Percentiles rank a stretch among this genome's conserved stretches.
These are phyloP conservation scores for Malurus cyaneus DNA, from an alignment of 2,113 vertebrate genomes.

Conservation along the genomic window DNA sequence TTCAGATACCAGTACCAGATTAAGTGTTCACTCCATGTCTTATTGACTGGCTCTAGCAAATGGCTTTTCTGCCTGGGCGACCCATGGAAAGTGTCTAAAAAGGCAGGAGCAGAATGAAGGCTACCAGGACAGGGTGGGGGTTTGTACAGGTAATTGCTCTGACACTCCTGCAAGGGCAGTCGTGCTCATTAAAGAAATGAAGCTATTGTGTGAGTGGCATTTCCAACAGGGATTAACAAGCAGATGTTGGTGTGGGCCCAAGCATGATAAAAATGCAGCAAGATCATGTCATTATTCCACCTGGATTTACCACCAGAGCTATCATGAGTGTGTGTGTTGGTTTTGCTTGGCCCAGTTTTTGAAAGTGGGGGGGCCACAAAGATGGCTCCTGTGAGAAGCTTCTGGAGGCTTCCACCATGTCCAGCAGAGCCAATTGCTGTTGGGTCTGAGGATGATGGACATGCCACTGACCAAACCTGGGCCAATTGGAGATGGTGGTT, in stretches of 20 bases:
- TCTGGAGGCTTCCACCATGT: no score
- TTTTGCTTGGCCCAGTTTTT: no score
- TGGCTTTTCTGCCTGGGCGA: neutral
- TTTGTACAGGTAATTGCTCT: neutral
- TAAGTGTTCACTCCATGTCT: neutral
- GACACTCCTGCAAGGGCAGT: neutral
- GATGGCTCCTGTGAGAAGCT: no score
- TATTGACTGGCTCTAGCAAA: neutral
- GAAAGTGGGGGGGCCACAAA: no score
- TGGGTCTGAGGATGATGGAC: no score
- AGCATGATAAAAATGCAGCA: rapidly evolving
- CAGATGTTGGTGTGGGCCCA: neutral
- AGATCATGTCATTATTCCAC: neutral
- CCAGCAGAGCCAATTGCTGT: no score
- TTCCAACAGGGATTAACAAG: neutral
- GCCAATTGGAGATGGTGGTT: no score
- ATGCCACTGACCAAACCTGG: no score
- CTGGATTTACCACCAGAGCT: neutral
- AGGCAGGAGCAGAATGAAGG: neutral
- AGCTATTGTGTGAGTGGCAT: rapidly evolving
- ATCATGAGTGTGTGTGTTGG: rapidly evolving
- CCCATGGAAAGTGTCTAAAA: neutral
- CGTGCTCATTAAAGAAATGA: neutral
- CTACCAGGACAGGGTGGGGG: neutral
- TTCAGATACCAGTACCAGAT: neutral